Base-by-base conservation (phyloP, 2,888 invertebrate genomes). In the Lamproptera curius region DNA sequence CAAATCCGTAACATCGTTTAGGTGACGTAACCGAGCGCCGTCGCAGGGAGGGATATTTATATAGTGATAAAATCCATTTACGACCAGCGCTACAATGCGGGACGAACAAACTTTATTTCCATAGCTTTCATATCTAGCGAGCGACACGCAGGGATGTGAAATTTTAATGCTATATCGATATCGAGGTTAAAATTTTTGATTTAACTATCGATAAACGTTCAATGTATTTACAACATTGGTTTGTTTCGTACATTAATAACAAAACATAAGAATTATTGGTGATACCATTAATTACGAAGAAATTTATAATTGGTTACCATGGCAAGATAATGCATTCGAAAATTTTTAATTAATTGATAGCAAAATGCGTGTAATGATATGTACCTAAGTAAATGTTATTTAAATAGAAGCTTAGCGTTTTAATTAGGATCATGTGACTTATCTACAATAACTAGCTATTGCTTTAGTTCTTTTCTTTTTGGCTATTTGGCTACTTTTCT, bases 11-110 rank as follows among this genome's bases (percentile, higher is more conserved):
- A 15, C 39, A 52, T 51, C 49, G 42, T 43, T 50, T 39, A 37
- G 45, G 46, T 62, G 64, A 63, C 67, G 67, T 62, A 54, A 55
- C 50, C 55, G 52, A 58, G 63, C 64, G 61, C 59, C 63, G 63
- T 68, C 69, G 73, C 64, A 65, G 64, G 72, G 66, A 67, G 68
- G 73, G 70, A 72, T 77, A 80, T 80, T 79, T 81, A 82, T 82
- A 77, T 81, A 81, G 81, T 81, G 82, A 84, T 83, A 82, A 83
- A 84, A 83, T 81, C 80, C 82, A 85, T 83, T 85, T 83, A 81
- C 79, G 75, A 72, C 65, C 69, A 67, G 67, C 68, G 67, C 70
- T 72, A 76, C 76, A 83, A 78, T 76, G 80, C 80, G 77, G 75
- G 73, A 67, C 72, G 76, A 73, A 78, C 77, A 77, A 81, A 84